Base-by-base conservation (phyloP, 2,888 invertebrate genomes). In the Zelleria hepariella region DNA sequence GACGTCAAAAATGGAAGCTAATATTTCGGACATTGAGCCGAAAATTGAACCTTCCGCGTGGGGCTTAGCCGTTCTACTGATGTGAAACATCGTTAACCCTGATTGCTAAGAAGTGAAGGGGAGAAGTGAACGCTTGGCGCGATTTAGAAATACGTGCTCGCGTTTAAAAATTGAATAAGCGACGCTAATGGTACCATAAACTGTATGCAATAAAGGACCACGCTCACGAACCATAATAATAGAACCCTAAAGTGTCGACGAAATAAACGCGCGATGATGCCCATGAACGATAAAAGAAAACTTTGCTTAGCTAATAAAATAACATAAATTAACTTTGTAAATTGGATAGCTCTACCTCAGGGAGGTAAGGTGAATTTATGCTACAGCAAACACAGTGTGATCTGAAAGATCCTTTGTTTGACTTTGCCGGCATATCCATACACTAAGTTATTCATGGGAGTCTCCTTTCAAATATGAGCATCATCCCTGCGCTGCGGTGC, bases 91-190 rank as follows among this genome's bases (percentile, higher is more conserved):
- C 64, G 64, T 66, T 64, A 66, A 67, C 64, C 63, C 65, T 67
- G 67, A 68, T 70, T 68, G 68, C 66, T 62, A 62, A 65, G 68
- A 67, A 68, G 66, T 62, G 65, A 62, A 64, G 64, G 67, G 65
- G 64, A 65, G 58, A 57, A 51, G 51, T 51, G 58, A 20, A 27
- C 56, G 56, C 27, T 54, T 47, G 57, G 18, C 58, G 27, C 58
- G 58, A 58, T 58, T 58, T 58, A 58, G 58, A 51, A 58, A 58
- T 58, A 58, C 58, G 58, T 58, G 51, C 25, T 18, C 53, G 61
- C 61, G 61, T 56, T 42, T 64, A 61, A 64, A 64, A 64, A 64
- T 64, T 62, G 61, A 62, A 64, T 62, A 64, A 64, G 61, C 60
- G 62, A 56, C 61, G 61, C 49, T 65, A 64, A 64, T 63, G 64